Evolutionary conservation across 2,888 invertebrate genomes (phyloP), one percentile per base, ranked within the genome.

Genomic region (Geotrupes spiniger): DNA sequence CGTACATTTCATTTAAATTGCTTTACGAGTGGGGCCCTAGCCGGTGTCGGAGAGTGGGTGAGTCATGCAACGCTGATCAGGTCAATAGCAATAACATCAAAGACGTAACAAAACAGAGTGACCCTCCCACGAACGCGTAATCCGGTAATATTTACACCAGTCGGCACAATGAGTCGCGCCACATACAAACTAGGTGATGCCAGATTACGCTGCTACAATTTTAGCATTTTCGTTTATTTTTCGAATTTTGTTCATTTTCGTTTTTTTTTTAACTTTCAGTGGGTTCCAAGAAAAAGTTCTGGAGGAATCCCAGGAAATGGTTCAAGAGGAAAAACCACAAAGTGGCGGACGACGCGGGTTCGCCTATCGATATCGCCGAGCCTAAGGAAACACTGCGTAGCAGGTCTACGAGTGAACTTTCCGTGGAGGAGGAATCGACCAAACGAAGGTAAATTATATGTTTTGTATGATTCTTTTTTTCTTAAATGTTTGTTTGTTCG

Each of bases 371-470:
- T 76, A 79, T 70, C 77, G 77, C 57, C 29, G 58, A 60, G 63
- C 64, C 49, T 65, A 74, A 58, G 27, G 56, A 58, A 29, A 64
- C 59, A 42, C 59, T 69, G 42, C 68, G 74, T 54, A 73, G 74
- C 65, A 62, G 74, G 64, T 85, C 85, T 63, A 84, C 85, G 45
- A 79, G 79, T 63, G 80, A 85, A 66, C 76, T 85, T 49, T 79
- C 85, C 43, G 82, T 82, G 37, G 80, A 81, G 10, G 81, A 81
- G 27, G 73, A 78, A 29, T 78, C 78, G 51, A 70, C 74, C 9
- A 74, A 78, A 58, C 77, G 80, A 61, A 80, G 80, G 81, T 82
- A 51, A 71, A 77, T 60, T 38, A 12, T 31, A 2, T 4, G 8
- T 10, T 4, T 43, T 39, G n/a, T 46, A 43, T 4, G n/a, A 21